Conservation (phyloP, 2,888 invertebrate genomes). For the Scaptomyza flava region DNA sequence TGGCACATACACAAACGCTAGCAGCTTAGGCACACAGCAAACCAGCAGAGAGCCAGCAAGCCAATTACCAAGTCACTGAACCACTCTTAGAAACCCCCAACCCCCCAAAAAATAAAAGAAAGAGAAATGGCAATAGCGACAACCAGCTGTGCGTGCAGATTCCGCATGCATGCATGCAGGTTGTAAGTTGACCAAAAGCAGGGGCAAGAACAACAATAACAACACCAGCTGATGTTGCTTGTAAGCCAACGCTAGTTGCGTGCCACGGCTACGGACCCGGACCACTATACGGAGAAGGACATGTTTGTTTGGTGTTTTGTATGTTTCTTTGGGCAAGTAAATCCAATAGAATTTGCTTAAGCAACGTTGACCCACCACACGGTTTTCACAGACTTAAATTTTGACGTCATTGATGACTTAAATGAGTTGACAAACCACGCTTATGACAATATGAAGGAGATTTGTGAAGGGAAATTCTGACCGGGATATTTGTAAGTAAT, state of each 20-base stretch:
- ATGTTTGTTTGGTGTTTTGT: background rate
- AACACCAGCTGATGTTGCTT: slow-evolving; percentile 1
- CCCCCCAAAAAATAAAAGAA: background rate
- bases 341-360: slow-evolving; percentile 4
- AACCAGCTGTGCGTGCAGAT: slow-evolving; percentile 34
- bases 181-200: slow-evolving; percentile 15
- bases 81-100: background rate
- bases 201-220: background rate
- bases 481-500: too few relatives aligned
- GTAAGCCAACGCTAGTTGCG: slow-evolving; percentile 18
- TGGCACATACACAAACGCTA: slow-evolving; percentile 40
- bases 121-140: slow-evolving; percentile 8
- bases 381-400: background rate
- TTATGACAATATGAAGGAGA: too few relatives aligned
- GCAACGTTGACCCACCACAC: slow-evolving; percentile 8
- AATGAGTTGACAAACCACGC: too few relatives aligned
- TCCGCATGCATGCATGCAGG: slow-evolving; percentile 29
- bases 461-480: too few relatives aligned
- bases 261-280: background rate
- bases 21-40: slow-evolving; percentile 22
- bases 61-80: background rate
- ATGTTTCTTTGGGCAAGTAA: slow-evolving; percentile 17
- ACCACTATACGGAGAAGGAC: background rate
- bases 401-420: too few relatives aligned
- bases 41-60: slow-evolving; percentile 1